Evolutionary conservation across 1,140 invertebrate genomes (phyloP), one percentile per base, ranked within the genome.

Genomic region (Euura lappo): DNA sequence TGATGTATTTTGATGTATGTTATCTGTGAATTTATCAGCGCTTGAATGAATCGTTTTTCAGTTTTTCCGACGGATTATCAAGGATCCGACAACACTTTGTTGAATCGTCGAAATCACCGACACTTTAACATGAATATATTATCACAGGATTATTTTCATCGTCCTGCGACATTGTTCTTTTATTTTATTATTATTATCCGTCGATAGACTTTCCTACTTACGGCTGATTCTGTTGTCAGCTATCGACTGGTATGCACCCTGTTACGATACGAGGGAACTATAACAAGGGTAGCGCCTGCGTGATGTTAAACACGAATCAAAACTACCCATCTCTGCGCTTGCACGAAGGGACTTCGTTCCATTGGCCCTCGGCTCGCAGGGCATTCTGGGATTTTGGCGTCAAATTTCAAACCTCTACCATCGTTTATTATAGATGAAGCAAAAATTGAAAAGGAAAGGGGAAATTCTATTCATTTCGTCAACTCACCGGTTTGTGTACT

Each of bases 401-500:
- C 51, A 11, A n/a, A 11, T 0, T 60, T 60, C 51, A 60, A 60
- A 60, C 51, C 8, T 60, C 6, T 11, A 6, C 3, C 10, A 60
- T 28, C 28, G 28, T 28, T 28, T 28, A n/a, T n/a, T n/a, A n/a
- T n/a, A 0, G 28, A 28, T 28, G 28, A 28, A 28, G 0, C 28
- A 28, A 28, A 28, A 28, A 28, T 28, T 28, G 28, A 28, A 28
- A 28, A 28, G 28, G 28, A 28, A 28, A 28, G 28, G 28, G 28
- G 28, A 28, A 28, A 28, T 28, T 28, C 28, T 28, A 28, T 28
- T 28, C 28, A 28, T 28, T 28, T 28, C 28, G 28, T 28, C 73
- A 11, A 89, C 93, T 93, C 85, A 97, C 96, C 95, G 87, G 96
- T 97, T 87, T 97, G 95, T 4, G 96, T 97, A 83, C 95, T 96